Conservation (phyloP, 2,113 vertebrate species). For the Epinephelus cyanopodus region DNA sequence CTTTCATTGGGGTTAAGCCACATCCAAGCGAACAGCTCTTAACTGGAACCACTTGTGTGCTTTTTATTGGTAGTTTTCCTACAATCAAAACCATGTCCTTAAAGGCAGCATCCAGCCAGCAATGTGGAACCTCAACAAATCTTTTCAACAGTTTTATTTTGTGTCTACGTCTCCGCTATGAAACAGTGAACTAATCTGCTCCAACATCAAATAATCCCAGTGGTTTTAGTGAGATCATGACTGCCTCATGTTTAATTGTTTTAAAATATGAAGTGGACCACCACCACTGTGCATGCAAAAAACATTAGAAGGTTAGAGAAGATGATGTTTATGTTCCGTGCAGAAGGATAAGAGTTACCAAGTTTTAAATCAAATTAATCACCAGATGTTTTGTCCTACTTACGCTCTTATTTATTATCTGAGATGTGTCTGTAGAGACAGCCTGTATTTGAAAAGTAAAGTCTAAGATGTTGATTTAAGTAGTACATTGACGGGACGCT, state of each 20-base stretch:
- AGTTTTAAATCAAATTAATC: neutral
- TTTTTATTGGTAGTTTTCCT: conserved; percentile 84
- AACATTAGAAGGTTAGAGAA: neutral
- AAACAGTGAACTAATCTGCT: conserved; percentile 21
- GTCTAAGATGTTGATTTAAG: neutral
- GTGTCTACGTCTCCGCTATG: conserved; percentile 12
- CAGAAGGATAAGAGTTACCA: neutral
- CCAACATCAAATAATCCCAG: conserved; percentile 9
- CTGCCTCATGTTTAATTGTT: conserved; percentile 21
- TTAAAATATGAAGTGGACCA: conserved; percentile 14
- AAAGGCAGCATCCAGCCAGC: conserved; percentile 68
- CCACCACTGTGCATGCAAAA: neutral
- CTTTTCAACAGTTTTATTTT: conserved; percentile 61
- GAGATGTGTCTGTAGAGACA: neutral
- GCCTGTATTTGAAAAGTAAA: neutral
- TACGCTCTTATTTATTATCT: neutral
- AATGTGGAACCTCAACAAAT: conserved; percentile 70
- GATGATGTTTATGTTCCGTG: neutral
- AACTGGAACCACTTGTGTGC: conserved; percentile 85
- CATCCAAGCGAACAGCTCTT: conserved; percentile 82
- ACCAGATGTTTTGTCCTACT: neutral
- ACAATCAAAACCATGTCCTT: conserved; percentile 79
- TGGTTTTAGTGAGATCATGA: conserved; percentile 7
- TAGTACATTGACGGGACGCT: neutral
- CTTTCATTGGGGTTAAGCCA: conserved; percentile 85